These are phyloP conservation scores for Sorex maritimensis DNA, from an alignment of 2,797 vertebrate species.

Conservation along the genomic window DNA sequence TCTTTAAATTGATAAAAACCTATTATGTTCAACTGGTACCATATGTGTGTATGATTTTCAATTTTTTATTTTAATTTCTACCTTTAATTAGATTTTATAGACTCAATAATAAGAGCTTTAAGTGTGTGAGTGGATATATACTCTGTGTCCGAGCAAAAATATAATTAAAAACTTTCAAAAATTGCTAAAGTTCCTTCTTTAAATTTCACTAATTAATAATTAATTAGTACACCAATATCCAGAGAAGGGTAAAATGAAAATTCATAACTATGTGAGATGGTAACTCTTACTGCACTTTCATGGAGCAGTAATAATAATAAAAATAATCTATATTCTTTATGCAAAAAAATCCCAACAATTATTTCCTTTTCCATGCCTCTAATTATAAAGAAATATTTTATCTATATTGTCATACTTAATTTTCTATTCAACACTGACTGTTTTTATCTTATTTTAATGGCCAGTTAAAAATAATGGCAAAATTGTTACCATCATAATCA, in stretches of 20 bases:
- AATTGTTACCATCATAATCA: neutral
- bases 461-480: neutral
- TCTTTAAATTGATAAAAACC: conserved; percentile 54
- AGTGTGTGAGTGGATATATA: neutral
- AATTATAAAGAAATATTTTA: neutral
- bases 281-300: neutral
- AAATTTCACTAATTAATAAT: neutral
- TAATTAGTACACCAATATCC: neutral
- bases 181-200: neutral
- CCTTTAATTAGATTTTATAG: no score
- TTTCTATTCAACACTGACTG: neutral
- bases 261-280: neutral
- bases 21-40: neutral
- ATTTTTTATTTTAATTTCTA: neutral
- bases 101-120: neutral
- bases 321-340: neutral
- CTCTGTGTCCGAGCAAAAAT: neutral
- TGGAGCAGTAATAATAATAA: conserved; percentile 9
- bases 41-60: neutral
- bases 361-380: neutral
- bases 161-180: neutral
- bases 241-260: neutral
- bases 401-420: neutral
- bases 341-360: neutral
- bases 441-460: conserved; percentile 52